phyloP scores from a whole-genome alignment of 1,140 invertebrate species.

The Asobara japonica region DNA sequence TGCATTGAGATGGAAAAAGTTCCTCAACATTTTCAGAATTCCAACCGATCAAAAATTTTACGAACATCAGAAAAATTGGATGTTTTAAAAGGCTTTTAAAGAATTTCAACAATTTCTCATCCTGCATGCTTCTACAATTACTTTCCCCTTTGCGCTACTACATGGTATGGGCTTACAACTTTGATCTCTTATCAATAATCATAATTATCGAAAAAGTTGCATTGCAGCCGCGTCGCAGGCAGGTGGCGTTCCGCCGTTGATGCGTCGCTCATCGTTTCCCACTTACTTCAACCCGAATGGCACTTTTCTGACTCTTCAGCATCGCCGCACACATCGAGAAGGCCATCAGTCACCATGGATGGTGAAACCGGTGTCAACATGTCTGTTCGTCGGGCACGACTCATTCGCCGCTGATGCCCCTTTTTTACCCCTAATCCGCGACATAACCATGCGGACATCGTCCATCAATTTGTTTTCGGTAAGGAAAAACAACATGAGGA shows the following conservation, averaged over 20 bases:
- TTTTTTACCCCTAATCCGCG: not conserved
- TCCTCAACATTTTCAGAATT: no score
- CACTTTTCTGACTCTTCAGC: conserved; percentile 39
- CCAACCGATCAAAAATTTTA: no score
- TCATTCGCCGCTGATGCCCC: conserved; percentile 46
- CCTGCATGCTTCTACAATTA: not conserved
- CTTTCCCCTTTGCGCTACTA: no score
- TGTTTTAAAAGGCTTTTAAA: no score
- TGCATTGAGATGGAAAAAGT: no score
- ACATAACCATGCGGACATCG: not conserved
- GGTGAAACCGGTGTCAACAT: conserved; percentile 30
- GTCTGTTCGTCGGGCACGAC: conserved; percentile 43
- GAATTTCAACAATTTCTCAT: no score
- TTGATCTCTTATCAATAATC: no score
- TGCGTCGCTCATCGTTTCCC: conserved; percentile 56
- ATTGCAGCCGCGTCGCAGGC: conserved; percentile 14
- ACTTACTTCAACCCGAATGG: conserved; percentile 37
- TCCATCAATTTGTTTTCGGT: conserved; percentile 25
- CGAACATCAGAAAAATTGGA: no score
- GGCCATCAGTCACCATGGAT: conserved; percentile 31
- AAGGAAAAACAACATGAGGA: conserved; percentile 11
- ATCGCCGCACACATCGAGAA: conserved; percentile 43
- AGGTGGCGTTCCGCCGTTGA: conserved; percentile 43
- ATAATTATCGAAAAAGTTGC: conserved; percentile 9
- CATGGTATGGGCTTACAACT: no score